These are phyloP conservation scores for Dromas ardeola DNA, from an alignment of 2,113 vertebrate species.

Conservation along the genomic window DNA sequence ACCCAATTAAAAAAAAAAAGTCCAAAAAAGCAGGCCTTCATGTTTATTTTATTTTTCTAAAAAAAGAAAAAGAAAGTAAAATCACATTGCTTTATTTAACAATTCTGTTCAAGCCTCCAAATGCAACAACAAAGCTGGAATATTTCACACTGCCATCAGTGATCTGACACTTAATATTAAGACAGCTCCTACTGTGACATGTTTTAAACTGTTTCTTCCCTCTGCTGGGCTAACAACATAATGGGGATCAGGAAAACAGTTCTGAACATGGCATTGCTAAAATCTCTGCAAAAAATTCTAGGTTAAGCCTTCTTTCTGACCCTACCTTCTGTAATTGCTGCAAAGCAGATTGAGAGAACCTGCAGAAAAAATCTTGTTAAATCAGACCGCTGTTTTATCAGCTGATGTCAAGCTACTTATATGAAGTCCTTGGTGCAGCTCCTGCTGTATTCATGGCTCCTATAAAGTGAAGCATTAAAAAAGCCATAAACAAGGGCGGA, in stretches of 20 bases:
- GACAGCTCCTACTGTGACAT: constrained; percentile 60
- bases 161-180: constrained; percentile 65
- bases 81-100: constrained; percentile 18
- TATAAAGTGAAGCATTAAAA: constrained; percentile 5
- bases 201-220: constrained; percentile 67
- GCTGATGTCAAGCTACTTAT: constrained; percentile 18
- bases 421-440: background rate
- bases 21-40: constrained; percentile 1
- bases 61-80: constrained; percentile 3
- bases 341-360: constrained; percentile 39
- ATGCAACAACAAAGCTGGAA: constrained; percentile 32
- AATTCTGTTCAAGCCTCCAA: constrained; percentile 18
- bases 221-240: constrained; percentile 72
- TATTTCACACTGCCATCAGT: constrained; percentile 59
- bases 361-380: constrained; percentile 51
- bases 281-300: constrained; percentile 47
- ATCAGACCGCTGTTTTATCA: constrained; percentile 8
- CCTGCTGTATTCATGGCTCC: constrained; percentile 6
- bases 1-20: constrained; percentile 41
- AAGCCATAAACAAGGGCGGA: background rate
- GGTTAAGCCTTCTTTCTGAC: constrained; percentile 46
- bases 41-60: constrained; percentile 12
- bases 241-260: constrained; percentile 65
- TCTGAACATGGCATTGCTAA: constrained; percentile 38
- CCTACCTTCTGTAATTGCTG: constrained; percentile 27